Evolutionary conservation across 2,797 vertebrate genomes (phyloP), one percentile per base, ranked within the genome.

Genomic region (Psittacula echo): DNA sequence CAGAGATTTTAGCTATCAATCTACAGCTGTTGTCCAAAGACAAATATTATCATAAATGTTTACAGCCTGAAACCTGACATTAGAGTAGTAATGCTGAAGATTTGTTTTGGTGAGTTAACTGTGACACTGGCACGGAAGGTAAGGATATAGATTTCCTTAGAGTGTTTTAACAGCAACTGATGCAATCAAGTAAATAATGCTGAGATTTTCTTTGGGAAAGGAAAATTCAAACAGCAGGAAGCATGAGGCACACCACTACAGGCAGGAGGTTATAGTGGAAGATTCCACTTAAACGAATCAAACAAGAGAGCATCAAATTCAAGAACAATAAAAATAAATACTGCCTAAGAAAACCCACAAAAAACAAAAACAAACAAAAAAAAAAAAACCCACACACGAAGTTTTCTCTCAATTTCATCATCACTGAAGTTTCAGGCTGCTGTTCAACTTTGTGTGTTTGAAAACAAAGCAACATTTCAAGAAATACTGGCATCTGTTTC

Each of bases 401-500:
- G 22, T 67, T 60, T 39, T 64, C 41, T 84, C 44, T 27, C 1
- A 1, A 3, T 77, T 90, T 53, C 20, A 11, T 78, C 41, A 42
- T 13, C 19, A 64, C 17, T 51, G 45, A 85, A 56, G 37, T 87
- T 74, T 82, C 29, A 60, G 77, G 17, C 29, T 84, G 13, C 22
- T 67, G 19, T 5, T 56, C 41, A 80, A 19, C 70, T 76, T 80
- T 56, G 29, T 67, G 7, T 20, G 50, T 71, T 85, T 85, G 44
- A 72, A 94, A 95, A 87, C 70, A 89, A 66, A 89, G 42, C 70
- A 79, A 76, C 64, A 74, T 87, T 93, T 85, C 72, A 76, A 82
- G 50, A 94, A 93, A 93, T 88, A 67, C 32, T 89, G 78, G 60
- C 47, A n/a, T 65, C 62, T 67, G 94, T 54, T 90, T 94, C 89